Percentiles rank a stretch among this genome's conserved stretches.
These are phyloP conservation scores for Gymnoscopelus braueri DNA, from an alignment of 2,797 vertebrate genomes.

Conservation along the genomic window DNA sequence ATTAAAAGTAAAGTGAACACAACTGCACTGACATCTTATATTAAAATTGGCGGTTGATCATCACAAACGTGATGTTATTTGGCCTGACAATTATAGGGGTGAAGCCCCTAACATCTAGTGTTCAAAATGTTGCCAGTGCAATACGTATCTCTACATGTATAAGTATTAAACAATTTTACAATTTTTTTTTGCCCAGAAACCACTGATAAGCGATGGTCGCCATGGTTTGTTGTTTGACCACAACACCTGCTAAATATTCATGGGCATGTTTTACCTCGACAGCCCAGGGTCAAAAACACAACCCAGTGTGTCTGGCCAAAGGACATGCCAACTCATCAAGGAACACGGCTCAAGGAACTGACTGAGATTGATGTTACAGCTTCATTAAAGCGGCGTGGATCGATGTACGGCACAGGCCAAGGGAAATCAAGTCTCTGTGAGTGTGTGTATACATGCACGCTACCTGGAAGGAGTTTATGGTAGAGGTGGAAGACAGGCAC, in stretches of 20 bases:
- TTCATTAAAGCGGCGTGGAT: slow-evolving; percentile 3
- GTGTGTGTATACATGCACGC: not conserved
- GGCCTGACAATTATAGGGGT: too few species aligned
- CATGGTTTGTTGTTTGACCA: not conserved
- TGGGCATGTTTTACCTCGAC: not conserved
- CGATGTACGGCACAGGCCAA: not conserved
- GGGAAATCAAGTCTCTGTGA: not conserved
- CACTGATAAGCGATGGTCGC: not conserved
- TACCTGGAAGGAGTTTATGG: slow-evolving; percentile 96
- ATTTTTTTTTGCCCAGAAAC: not conserved
- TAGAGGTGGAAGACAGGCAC: slow-evolving; percentile 98
- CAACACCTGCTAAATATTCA: not conserved
- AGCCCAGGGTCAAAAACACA: not conserved
- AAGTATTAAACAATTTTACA: not conserved
- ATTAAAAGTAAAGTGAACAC: too few species aligned
- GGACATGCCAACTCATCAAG: not conserved
- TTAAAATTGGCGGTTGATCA: too few species aligned
- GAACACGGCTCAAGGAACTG: slow-evolving; percentile 9
- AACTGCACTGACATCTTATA: too few species aligned
- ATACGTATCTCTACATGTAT: not conserved
- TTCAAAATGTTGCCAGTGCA: too few species aligned
- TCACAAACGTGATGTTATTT: too few species aligned
- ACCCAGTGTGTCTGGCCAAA: not conserved
- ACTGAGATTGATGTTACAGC: slow-evolving; percentile 4
- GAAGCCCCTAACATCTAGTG: too few species aligned